Percentiles rank a stretch among this genome's conserved stretches.
Evolutionary conservation across 2,888 invertebrate species (phyloP).

Genomic region (Resseliella maxima): DNA sequence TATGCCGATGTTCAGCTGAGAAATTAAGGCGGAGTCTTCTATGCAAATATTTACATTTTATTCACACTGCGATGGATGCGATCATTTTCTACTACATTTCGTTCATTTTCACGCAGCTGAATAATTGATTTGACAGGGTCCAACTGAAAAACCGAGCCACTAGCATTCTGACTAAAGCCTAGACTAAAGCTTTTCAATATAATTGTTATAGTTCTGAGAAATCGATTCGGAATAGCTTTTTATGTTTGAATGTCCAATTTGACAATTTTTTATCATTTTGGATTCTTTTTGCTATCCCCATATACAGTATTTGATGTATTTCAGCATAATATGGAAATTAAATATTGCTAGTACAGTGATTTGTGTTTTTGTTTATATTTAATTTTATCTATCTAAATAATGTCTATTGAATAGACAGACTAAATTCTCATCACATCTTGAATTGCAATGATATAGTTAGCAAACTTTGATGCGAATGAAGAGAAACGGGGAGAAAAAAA

Average conservation of each 20-base stretch:
- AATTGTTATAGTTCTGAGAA: too few relatives aligned
- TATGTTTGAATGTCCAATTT: neutral
- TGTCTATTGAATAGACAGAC: neutral
- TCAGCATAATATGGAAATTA: neutral
- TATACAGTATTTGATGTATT: too few relatives aligned
- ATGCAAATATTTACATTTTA: slow-evolving; percentile 48
- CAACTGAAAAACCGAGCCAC: slow-evolving; percentile 18
- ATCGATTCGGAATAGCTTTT: too few relatives aligned
- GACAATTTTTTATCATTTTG: neutral
- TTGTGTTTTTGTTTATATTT: neutral
- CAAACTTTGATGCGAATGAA: neutral
- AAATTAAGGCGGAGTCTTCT: slow-evolving; percentile 24
- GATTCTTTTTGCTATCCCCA: neutral
- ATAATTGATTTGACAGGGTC: slow-evolving; percentile 40
- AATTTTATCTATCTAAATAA: neutral
- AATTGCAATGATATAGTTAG: slow-evolving; percentile 2
- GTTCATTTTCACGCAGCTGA: slow-evolving; percentile 24
- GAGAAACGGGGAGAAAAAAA: neutral
- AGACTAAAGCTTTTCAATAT: too few relatives aligned
- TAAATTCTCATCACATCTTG: neutral
- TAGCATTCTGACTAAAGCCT: neutral
- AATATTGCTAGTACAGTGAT: neutral
- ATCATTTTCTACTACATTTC: slow-evolving; percentile 26
- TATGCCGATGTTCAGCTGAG: slow-evolving; percentile 15
- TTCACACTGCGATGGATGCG: slow-evolving; percentile 18